These are phyloP conservation scores for Dolichoris vasculosae DNA, from an alignment of 1,140 invertebrate genomes.

Conservation along the genomic window DNA sequence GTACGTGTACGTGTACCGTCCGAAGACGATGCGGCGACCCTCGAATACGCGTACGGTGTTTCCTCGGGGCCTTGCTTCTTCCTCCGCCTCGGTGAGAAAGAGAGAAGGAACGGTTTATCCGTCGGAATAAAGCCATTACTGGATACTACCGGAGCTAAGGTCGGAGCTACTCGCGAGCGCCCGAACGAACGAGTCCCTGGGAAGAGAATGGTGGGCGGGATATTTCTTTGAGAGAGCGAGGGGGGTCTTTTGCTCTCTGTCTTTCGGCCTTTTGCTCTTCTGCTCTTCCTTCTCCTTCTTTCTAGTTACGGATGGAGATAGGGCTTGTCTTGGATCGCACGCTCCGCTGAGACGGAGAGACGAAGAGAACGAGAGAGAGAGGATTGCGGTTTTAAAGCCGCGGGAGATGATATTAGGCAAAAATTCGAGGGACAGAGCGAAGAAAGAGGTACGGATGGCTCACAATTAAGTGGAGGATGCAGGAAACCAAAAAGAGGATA, in stretches of 20 bases:
- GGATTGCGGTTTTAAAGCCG: conserved; percentile 5
- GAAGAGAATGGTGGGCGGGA: conserved; percentile 48
- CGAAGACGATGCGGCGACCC: conserved; percentile 10
- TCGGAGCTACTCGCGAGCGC: conserved; percentile 56
- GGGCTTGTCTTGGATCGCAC: neutral
- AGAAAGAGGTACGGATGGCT: conserved; percentile 1
- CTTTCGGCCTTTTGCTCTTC: neutral
- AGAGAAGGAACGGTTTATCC: conserved; percentile 63
- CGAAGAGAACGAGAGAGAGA: neutral
- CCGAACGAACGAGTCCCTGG: conserved; percentile 54
- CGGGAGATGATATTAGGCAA: conserved; percentile 24
- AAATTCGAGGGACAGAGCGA: conserved; percentile 1
- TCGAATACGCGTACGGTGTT: neutral
- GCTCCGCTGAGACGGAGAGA: neutral
- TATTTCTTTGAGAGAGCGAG: conserved; percentile 29
- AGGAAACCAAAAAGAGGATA: neutral
- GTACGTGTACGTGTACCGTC: neutral
- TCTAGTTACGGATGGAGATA: conserved; percentile 4
- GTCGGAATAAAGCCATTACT: conserved; percentile 66
- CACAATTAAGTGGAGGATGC: conserved; percentile 8
- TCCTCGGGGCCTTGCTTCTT: neutral
- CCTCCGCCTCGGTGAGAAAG: neutral
- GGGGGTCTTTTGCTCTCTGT: conserved; percentile 32
- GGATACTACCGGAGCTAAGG: conserved; percentile 41
- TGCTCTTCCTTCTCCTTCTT: neutral